Base-by-base conservation (phyloP, 1,140 invertebrate genomes). In the Zaprionus capensis region DNA sequence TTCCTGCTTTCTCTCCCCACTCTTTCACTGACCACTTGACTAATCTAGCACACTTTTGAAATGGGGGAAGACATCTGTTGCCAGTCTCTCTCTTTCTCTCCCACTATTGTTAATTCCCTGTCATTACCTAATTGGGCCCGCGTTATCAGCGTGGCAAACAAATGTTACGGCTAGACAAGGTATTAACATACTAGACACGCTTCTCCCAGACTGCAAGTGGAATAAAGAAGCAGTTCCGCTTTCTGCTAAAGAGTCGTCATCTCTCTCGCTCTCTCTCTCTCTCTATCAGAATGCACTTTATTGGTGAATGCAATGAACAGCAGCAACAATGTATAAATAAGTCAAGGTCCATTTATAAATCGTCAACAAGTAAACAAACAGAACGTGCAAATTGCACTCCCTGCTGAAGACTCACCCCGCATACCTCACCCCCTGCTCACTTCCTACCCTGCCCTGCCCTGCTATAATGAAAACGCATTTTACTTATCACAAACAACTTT, bases 111-210 rank as follows among this genome's bases (percentile, higher is more conserved):
- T 41, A 6, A 14, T 4, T 41, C 38, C 38, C 41, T 26, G 34
- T 26, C 49, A 74, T 85, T 87, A 84, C 85, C 81, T 85, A 77
- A 82, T 75, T 62, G 70, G 31, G 41, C 65, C 49, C 20, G 38
- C 69, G 38, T 83, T 82, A 82, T 82, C 80, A 82, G 71, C 38
- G 31, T 46, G 41, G n/a, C 41, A 17, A 46, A 17, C n/a, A 17
- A 17, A 12, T 46, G n/a, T 38, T 17, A 46, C 34, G 36, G 44
- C 76, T 55, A 81, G 77, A 63, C 62, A 41, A 70, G 41, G 61
- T 56, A 85, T 85, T 70, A 73, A 41, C 44, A 84, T 77, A 67
- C 31, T 4, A 24, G 20, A 62, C n/a, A 15, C n/a, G 53, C 4
- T 58, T 14, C 28, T 14, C 20, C 20, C 51, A 28, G 9, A 9